phyloP scores from a whole-genome alignment of 2,113 vertebrate genomes.

The Vanacampus margaritifer region DNA sequence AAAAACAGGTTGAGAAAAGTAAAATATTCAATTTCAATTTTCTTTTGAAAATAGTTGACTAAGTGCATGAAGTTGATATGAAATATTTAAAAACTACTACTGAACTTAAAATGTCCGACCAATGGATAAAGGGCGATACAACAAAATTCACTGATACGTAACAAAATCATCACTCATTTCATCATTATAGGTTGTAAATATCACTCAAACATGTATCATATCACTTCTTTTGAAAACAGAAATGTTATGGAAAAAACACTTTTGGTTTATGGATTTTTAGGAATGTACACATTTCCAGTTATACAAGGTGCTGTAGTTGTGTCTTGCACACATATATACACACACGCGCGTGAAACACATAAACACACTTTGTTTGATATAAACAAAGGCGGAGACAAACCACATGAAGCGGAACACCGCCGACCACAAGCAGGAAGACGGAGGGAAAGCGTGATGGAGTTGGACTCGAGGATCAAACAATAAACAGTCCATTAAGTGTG shows the following conservation, averaged over 20 bases:
- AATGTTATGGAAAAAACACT: neutral
- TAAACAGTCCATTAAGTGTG: constrained; percentile 81
- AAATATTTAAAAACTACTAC: no score
- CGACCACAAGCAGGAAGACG: constrained; percentile 32
- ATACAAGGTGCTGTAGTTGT: neutral
- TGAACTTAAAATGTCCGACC: no score
- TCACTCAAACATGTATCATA: neutral
- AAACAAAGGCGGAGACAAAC: constrained; percentile 36
- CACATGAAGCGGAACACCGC: constrained; percentile 49
- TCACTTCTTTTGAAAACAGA: neutral
- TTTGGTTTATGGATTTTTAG: neutral
- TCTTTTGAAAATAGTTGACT: no score
- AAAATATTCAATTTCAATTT: no score
- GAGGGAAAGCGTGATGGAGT: constrained; percentile 74
- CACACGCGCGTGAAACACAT: neutral
- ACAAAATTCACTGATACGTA: no score
- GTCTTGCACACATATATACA: neutral
- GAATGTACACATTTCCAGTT: neutral
- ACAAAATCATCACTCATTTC: no score
- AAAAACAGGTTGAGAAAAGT: no score
- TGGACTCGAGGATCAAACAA: constrained; percentile 79
- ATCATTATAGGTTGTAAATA: neutral
- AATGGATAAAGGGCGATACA: no score
- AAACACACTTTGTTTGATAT: neutral
- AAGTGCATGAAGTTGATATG: no score